Evolutionary conservation across 2,888 invertebrate species (phyloP).

Genomic region (Polydrusus pterygomalis): DNA sequence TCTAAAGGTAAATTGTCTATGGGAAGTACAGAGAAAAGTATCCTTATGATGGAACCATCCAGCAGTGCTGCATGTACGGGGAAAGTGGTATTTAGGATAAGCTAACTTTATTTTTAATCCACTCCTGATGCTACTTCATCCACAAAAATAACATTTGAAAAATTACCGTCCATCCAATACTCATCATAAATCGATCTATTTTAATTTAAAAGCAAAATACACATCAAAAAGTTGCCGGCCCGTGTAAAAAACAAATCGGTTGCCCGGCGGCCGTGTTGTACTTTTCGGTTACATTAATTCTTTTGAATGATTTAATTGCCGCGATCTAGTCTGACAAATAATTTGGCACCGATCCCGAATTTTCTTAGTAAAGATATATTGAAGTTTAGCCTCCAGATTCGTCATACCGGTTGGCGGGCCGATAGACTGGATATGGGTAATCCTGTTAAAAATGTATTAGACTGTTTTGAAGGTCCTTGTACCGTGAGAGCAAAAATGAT

Average conservation of each 20-base stretch:
- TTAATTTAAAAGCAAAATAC: neutral
- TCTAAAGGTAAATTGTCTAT: too few relatives aligned
- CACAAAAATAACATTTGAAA: neutral
- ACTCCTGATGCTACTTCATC: neutral
- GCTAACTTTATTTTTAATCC: too few relatives aligned
- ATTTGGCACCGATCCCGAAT: neutral
- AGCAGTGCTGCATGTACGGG: too few relatives aligned
- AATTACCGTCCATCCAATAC: neutral
- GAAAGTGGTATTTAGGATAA: too few relatives aligned
- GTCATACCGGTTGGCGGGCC: too few relatives aligned
- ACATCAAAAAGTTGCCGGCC: neutral
- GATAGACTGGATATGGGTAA: too few relatives aligned
- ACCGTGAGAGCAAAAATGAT: too few relatives aligned
- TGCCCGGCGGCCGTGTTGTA: neutral
- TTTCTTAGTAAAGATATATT: neutral
- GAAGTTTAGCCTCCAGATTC: too few relatives aligned
- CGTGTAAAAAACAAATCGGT: neutral
- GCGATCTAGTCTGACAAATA: neutral
- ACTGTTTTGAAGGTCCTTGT: too few relatives aligned
- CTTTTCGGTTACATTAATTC: neutral
- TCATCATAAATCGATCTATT: neutral
- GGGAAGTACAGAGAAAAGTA: too few relatives aligned
- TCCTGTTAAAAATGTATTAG: too few relatives aligned
- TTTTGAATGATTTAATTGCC: neutral
- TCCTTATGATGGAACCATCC: too few relatives aligned